phyloP scores from a whole-genome alignment of 2,888 invertebrate genomes.

The Eupithecia inturbata region DNA sequence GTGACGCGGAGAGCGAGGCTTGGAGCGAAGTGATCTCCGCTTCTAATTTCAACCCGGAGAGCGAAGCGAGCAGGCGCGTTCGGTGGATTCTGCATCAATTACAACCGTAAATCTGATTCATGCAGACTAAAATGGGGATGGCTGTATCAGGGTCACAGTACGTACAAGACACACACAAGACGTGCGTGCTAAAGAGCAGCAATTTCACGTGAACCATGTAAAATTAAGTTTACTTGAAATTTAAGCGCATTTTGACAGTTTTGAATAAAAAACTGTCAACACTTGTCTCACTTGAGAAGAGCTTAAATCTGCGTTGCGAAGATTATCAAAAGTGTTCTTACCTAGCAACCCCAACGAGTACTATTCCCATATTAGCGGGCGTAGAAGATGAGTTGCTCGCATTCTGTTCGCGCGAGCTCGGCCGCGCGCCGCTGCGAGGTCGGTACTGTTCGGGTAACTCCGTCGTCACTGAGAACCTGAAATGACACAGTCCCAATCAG shows the following conservation, averaged over 20 bases:
- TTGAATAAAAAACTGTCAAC: no score
- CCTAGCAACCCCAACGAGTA: constrained; percentile 92
- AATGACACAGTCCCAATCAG: background rate
- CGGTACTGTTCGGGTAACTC: constrained; percentile 89
- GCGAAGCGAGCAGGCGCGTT: constrained; percentile 92
- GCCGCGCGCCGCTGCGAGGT: constrained; percentile 61
- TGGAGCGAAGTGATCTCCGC: constrained; percentile 96
- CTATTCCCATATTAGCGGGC: constrained; percentile 87
- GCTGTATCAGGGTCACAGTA: background rate
- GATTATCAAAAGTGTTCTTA: constrained; percentile 36
- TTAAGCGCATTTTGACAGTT: no score
- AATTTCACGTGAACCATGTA: no score
- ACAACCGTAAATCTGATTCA: background rate
- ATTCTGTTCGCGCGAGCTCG: constrained; percentile 71
- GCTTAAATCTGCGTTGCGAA: no score
- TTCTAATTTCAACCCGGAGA: constrained; percentile 97
- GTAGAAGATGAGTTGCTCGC: constrained; percentile 72
- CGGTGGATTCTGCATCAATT: constrained; percentile 88
- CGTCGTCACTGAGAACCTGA: constrained; percentile 87
- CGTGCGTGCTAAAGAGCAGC: background rate
- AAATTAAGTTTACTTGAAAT: no score
- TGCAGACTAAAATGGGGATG: background rate
- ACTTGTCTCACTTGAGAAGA: no score
- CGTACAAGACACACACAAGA: background rate
- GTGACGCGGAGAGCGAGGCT: constrained; percentile 95